Base-by-base conservation (phyloP, 2,113 vertebrate genomes). In the Labeo rohita region DNA sequence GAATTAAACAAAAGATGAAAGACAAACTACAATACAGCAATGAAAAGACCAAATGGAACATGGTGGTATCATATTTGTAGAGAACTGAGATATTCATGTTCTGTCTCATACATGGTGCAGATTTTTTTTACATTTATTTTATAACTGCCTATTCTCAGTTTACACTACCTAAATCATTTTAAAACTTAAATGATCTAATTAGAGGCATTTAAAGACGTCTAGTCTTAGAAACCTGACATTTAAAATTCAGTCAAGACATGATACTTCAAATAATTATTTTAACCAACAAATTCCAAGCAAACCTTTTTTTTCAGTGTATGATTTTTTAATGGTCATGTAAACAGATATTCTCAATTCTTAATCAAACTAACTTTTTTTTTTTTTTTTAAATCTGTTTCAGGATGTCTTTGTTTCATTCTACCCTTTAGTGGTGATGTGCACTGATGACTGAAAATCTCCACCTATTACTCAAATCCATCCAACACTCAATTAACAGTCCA, bases 401-500 rank as follows among this genome's bases (percentile, higher is more conserved):
- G 47, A 72, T 76, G 39, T 36, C 23, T 21, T 16, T 43, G 59
- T 87, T 90, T 89, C 79, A 91, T 74, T 80, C 70, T 21, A 70
- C 43, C 39, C 50, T 82, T 94, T 93, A 56, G 91, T 93, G 91
- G 85, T 92, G 91, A 92, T 91, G 87, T 90, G 89, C 92, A 90
- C 86, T 94, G 93, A 94, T 92, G 89, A 90, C 89, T 89, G 90
- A 90, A 91, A 93, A 92, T 88, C 89, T 90, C 13, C 63, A 73
- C 83, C 86, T 88, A 94, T 94, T 93, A 93, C 91, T 95, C 92
- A 93, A 92, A 93, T 89, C 92, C 90, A 93, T 90, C 87, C 90
- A 92, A 90, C 91, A 92, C 91, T 93, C 92, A 94, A 94, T 94
- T 94, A 95, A 93, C 93, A 94, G 89, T 45, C 91, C 88, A 93